phyloP scores from a whole-genome alignment of 2,113 vertebrate species.

The Mesembrinibis cayennensis region DNA sequence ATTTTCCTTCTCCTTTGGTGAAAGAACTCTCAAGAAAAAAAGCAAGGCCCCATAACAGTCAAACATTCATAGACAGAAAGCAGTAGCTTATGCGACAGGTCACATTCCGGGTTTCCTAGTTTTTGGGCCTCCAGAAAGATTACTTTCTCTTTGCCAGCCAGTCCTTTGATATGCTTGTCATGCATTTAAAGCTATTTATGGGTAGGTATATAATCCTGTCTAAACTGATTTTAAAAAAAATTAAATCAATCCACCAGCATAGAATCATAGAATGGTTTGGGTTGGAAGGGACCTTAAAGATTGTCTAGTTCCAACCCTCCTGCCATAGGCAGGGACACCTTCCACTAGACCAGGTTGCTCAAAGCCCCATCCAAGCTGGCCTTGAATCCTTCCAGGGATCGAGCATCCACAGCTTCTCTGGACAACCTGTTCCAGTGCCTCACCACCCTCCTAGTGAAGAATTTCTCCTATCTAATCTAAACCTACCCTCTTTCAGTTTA shows the following conservation, averaged over 20 bases:
- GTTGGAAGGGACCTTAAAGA: too few relatives aligned
- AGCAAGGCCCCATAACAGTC: neutral
- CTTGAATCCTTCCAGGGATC: too few relatives aligned
- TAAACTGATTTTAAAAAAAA: neutral
- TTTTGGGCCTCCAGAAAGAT: neutral
- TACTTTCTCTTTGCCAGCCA: conserved; percentile 1
- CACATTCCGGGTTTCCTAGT: neutral
- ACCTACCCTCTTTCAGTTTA: too few relatives aligned
- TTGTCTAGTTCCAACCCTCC: too few relatives aligned
- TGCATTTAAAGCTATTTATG: conserved; percentile 34
- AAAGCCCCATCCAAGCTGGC: too few relatives aligned
- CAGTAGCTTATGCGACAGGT: neutral
- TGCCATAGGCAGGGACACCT: too few relatives aligned
- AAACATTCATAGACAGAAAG: neutral
- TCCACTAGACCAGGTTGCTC: too few relatives aligned
- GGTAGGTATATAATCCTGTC: conserved; percentile 4
- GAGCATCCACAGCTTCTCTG: too few relatives aligned
- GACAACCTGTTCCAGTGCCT: too few relatives aligned
- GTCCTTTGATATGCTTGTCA: neutral
- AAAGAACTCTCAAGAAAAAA: conserved; percentile 24
- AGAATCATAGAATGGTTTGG: too few relatives aligned
- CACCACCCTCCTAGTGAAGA: too few relatives aligned
- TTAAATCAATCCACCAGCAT: neutral
- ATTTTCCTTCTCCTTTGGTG: conserved; percentile 21
- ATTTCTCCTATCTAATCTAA: too few relatives aligned